Evolutionary conservation across 2,888 invertebrate species (phyloP), one percentile per base, ranked within the genome.

Genomic region (Furcula furcula): DNA sequence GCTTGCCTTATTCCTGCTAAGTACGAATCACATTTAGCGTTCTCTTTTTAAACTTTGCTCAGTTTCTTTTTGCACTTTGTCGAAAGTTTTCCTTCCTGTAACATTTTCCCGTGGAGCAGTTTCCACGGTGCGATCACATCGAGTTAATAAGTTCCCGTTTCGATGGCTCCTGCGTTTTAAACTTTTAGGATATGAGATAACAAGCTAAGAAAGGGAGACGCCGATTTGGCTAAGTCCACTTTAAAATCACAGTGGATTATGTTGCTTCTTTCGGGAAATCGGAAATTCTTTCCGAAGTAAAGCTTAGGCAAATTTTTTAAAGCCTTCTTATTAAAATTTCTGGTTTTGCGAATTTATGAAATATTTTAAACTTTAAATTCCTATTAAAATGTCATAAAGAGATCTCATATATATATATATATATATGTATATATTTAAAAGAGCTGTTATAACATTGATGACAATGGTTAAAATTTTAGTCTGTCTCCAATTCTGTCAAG

Each of bases 171-270:
- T 79, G 76, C 83, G 78, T 87, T 87, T 86, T 85, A 84, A 88
- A 88, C 86, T 88, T 88, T 87, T 87, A 76, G 87, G 87, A 85
- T 86, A 83, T 82, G 80, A 87, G 87, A 87, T 88, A 88, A 86
- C 86, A 85, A 86, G 84, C 78, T 82, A 76, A 79, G 82, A 80
- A 81, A 82, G 74, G 75, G 74, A 78, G 81, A 77, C 76, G 74
- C 76, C 78, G 79, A 85, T 84, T 84, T 78, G 77, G 80, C 81
- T 84, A 82, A 83, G 79, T 79, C 80, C 76, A 70, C 76, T 78
- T 81, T 70, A 76, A 73, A 67, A 76, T 65, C 65, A 62, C 55
- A 53, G 53, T 39, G 67, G 71, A 69, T 74, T 72, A 70, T 63
- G 52, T 55, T 62, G 65, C 65, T 65, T 60, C 65, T 55, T 58